Percentiles rank a stretch among this genome's conserved stretches.
Evolutionary conservation across 1,140 invertebrate species (phyloP).

Genomic region (Caenorhabditis briggsae): DNA sequence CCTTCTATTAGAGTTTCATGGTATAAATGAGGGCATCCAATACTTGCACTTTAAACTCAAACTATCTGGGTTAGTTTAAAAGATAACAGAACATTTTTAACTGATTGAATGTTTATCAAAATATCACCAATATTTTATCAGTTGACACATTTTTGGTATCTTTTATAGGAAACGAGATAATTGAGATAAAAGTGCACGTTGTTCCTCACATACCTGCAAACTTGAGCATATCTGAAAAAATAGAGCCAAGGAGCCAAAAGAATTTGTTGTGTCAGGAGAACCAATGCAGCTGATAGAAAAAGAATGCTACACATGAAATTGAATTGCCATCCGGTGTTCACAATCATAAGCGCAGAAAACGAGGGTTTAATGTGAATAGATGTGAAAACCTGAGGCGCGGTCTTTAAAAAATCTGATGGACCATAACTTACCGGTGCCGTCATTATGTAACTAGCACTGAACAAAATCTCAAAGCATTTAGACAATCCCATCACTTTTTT

Average conservation of each 20-base stretch:
- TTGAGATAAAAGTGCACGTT: too few relatives aligned
- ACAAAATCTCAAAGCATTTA: constrained; percentile 4
- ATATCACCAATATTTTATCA: too few relatives aligned
- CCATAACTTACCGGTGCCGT: constrained; percentile 19
- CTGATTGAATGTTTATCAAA: too few relatives aligned
- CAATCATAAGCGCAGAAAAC: not conserved
- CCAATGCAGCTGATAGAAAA: not conserved
- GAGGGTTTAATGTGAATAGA: not conserved
- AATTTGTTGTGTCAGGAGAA: constrained; percentile 20
- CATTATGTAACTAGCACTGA: constrained; percentile 25
- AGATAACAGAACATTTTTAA: too few relatives aligned
- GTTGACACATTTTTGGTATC: too few relatives aligned
- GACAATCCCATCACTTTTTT: constrained; percentile 5
- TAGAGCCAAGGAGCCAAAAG: constrained; percentile 19
- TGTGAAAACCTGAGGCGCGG: not conserved
- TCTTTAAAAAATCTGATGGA: not conserved
- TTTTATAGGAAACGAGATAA: too few relatives aligned
- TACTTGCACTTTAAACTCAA: too few relatives aligned
- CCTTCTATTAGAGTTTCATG: too few relatives aligned
- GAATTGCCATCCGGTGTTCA: constrained; percentile 48
- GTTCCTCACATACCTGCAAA: not conserved
- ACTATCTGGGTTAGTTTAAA: too few relatives aligned
- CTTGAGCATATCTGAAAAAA: constrained; percentile 41
- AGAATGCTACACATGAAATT: not conserved
- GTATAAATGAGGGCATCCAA: too few relatives aligned